Conservation (phyloP, 2,888 invertebrate genomes). For the Drosophila ustulata region DNA sequence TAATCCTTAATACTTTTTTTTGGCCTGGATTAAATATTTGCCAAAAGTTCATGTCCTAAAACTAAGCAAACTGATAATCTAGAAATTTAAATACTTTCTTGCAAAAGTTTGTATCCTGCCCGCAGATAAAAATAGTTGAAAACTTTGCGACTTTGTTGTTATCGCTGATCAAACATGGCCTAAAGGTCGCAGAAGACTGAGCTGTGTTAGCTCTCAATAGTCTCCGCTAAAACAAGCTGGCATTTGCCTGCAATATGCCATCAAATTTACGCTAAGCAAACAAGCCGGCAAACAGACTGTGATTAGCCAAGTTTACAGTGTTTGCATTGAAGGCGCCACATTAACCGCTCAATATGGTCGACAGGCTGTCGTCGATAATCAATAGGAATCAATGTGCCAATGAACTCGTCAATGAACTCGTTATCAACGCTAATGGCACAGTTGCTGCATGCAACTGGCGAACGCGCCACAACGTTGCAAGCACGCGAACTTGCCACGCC, state of each 20-base stretch:
- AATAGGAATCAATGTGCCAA: slow-evolving; percentile 74
- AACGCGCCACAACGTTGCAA: neutral
- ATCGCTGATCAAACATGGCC: neutral
- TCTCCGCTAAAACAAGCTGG: neutral
- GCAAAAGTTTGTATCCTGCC: neutral
- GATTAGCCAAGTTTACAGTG: slow-evolving; percentile 24
- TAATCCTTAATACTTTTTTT: neutral
- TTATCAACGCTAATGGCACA: slow-evolving; percentile 66
- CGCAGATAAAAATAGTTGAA: neutral
- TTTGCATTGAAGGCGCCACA: slow-evolving; percentile 9
- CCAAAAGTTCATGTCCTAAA: neutral
- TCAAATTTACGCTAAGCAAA: neutral
- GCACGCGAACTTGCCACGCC: slow-evolving; percentile 50
- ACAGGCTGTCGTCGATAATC: slow-evolving; percentile 47
- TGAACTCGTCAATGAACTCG: slow-evolving; percentile 76
- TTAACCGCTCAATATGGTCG: slow-evolving; percentile 14
- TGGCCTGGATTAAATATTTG: neutral
- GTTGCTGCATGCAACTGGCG: slow-evolving; percentile 48
- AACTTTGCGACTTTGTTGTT: neutral
- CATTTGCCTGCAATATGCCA: neutral
- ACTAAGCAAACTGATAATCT: no score
- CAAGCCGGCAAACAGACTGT: neutral
- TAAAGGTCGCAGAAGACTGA: neutral
- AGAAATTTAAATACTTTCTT: no score
- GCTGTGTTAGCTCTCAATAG: neutral